Evolutionary conservation across 2,113 vertebrate species (phyloP).

Genomic region (Albula glossodonta): DNA sequence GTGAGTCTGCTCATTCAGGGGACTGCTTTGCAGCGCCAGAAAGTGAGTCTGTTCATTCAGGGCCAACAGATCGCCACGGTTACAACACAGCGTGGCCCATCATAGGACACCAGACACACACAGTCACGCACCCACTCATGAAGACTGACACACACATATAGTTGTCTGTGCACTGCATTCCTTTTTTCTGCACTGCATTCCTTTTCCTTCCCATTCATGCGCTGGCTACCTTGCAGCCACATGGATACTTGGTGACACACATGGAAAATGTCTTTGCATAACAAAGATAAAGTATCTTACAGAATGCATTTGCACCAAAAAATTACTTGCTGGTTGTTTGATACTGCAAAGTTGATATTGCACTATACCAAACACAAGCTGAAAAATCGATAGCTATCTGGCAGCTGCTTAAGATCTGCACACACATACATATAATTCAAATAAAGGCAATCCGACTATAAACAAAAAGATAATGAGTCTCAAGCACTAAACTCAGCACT

Average conservation of each 20-base stretch:
- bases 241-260: too few relatives aligned
- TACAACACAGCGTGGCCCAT: constrained; percentile 2
- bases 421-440: background rate
- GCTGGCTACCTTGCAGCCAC: too few relatives aligned
- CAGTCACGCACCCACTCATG: too few relatives aligned
- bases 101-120: too few relatives aligned
- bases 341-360: too few relatives aligned
- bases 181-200: background rate
- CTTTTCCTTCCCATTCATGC: too few relatives aligned
- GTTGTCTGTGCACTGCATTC: background rate
- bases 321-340: too few relatives aligned
- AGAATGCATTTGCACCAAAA: too few relatives aligned
- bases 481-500: background rate
- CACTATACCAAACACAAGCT: background rate
- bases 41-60: constrained; percentile 65
- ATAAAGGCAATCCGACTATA: background rate
- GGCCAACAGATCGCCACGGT: constrained; percentile 54
- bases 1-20: constrained; percentile 65
- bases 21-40: constrained; percentile 49
- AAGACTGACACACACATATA: background rate
- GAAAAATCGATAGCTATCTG: background rate
- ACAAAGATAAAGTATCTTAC: too few relatives aligned
- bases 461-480: background rate
- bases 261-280: too few relatives aligned
- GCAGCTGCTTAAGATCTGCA: background rate